Conservation (phyloP, 2,797 vertebrate genomes). For the Channa striata region DNA sequence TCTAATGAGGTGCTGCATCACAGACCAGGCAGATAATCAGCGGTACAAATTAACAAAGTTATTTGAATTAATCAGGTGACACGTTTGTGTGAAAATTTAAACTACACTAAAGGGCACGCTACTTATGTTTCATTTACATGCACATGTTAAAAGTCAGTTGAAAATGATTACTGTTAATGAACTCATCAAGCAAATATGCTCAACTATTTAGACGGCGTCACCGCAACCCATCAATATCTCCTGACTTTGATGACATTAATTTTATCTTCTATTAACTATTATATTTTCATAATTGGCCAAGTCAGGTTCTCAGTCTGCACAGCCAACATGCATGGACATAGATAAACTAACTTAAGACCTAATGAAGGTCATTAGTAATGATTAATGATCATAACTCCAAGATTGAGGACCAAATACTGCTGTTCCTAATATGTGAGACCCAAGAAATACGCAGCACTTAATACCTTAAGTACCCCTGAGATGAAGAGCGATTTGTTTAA, state of each 20-base stretch:
- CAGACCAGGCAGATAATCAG: slow-evolving; percentile 72
- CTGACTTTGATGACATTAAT: slow-evolving; percentile 57
- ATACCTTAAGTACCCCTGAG: slow-evolving; percentile 50
- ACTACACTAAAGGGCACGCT: slow-evolving; percentile 67
- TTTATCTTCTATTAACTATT: slow-evolving; percentile 60
- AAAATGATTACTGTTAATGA: slow-evolving; percentile 76
- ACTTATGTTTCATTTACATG: slow-evolving; percentile 69
- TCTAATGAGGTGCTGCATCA: slow-evolving; percentile 83
- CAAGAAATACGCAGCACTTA: slow-evolving; percentile 48
- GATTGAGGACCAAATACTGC: slow-evolving; percentile 35
- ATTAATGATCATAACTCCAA: slow-evolving; percentile 61
- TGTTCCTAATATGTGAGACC: slow-evolving; percentile 49
- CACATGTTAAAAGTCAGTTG: slow-evolving; percentile 59
- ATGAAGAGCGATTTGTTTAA: slow-evolving; percentile 59
- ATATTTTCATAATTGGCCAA: slow-evolving; percentile 61
- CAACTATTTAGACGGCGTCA: slow-evolving; percentile 58
- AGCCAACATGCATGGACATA: slow-evolving; percentile 47
- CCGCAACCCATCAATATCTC: slow-evolving; percentile 65
- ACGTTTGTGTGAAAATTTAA: slow-evolving; percentile 64
- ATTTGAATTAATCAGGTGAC: slow-evolving; percentile 78
- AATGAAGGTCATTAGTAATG: slow-evolving; percentile 62
- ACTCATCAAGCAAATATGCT: slow-evolving; percentile 71
- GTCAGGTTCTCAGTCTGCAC: slow-evolving; percentile 43
- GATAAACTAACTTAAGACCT: slow-evolving; percentile 48
- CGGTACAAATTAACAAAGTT: slow-evolving; percentile 78